Conservation (phyloP, 92 coral and sea anemone genomes). For the Meandrina meandrites region DNA sequence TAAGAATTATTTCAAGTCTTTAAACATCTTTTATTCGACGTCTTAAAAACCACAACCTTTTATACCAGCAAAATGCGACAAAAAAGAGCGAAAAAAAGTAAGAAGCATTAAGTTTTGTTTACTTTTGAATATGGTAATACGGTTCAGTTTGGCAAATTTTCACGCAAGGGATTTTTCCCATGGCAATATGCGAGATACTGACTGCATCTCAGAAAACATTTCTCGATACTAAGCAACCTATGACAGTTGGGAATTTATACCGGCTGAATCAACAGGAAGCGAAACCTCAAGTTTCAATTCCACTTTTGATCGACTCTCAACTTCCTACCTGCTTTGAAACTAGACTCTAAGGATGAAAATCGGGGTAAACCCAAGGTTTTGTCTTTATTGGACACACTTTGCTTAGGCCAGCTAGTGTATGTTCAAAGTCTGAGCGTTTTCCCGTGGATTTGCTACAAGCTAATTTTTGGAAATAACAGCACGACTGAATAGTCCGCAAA, state of each 20-base stretch:
- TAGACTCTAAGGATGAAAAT: too few species aligned
- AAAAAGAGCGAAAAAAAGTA: not conserved
- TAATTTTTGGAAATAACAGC: too few species aligned
- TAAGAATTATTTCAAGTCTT: not conserved
- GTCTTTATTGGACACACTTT: too few species aligned
- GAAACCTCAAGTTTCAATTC: not conserved
- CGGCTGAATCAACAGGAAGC: not conserved
- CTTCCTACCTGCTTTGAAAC: not conserved
- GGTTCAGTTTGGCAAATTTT: not conserved
- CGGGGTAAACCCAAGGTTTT: too few species aligned
- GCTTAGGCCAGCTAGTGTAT: too few species aligned
- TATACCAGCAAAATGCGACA: not conserved
- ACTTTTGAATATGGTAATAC: not conserved
- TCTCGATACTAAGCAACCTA: not conserved
- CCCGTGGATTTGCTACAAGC: too few species aligned
- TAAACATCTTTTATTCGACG: not conserved
- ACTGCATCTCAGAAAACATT: not conserved
- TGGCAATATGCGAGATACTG: not conserved
- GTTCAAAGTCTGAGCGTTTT: too few species aligned
- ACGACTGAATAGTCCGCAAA: too few species aligned
- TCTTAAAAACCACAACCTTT: not conserved
- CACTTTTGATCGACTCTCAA: not conserved
- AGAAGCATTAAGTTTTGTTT: not conserved
- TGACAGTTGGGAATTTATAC: not conserved
- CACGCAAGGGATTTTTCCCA: not conserved